Evolutionary conservation across 2,888 invertebrate species (phyloP).

Genomic region (Monochamus alternatus): DNA sequence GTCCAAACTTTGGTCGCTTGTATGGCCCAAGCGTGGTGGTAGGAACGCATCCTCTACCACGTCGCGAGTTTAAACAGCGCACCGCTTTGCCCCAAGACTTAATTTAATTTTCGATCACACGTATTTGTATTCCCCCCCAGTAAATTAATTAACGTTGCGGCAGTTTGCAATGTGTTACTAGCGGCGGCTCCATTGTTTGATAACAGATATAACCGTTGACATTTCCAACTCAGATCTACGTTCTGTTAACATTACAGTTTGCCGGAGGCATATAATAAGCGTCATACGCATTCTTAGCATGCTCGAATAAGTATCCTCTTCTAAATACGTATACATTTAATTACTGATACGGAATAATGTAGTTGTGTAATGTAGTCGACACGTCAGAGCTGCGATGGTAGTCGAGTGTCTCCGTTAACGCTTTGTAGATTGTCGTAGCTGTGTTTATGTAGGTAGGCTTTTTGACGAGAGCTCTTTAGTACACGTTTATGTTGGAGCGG

Average conservation of each 20-base stretch:
- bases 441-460: no score
- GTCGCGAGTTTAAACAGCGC: not conserved
- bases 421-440: no score
- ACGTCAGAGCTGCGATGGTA: no score
- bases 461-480: no score
- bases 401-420: no score
- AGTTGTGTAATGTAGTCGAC: not conserved
- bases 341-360: not conserved
- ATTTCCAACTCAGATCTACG: conserved; percentile 15
- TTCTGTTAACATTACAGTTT: conserved; percentile 1
- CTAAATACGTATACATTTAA: not conserved
- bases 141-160: conserved; percentile 18
- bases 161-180: conserved; percentile 18
- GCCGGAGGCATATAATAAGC: not conserved
- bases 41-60: not conserved
- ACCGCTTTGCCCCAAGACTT: not conserved
- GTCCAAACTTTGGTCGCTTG: no score
- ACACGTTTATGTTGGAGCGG: no score
- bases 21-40: no score
- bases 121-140: not conserved
- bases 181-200: conserved; percentile 18
- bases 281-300: conserved; percentile 5
- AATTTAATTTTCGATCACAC: conserved; percentile 7
- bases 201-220: conserved; percentile 6
- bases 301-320: conserved; percentile 2